Conservation (phyloP, 2,888 invertebrate species). For the Catocala fraxini region DNA sequence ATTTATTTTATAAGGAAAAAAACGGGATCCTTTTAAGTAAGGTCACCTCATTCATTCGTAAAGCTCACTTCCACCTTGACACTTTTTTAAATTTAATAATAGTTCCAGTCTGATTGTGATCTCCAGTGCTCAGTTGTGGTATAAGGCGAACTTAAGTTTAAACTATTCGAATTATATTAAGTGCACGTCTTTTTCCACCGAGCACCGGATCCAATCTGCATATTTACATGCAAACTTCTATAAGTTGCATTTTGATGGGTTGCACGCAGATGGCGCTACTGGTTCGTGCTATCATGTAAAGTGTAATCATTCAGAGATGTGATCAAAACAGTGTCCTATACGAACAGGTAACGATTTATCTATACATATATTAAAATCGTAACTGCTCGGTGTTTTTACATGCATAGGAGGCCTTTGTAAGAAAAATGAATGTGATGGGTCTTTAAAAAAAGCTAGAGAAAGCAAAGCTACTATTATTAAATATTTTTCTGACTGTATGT, state of each 20-base stretch:
- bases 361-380: too few relatives aligned
- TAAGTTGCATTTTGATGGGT: slow-evolving; percentile 43
- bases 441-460: too few relatives aligned
- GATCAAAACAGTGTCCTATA: not conserved
- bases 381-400: too few relatives aligned
- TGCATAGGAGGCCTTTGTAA: too few relatives aligned
- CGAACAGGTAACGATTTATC: not conserved
- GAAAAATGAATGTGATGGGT: too few relatives aligned
- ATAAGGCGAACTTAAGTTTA: slow-evolving; percentile 27
- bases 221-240: slow-evolving; percentile 49
- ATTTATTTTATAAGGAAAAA: too few relatives aligned
- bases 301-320: not conserved
- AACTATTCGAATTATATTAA: slow-evolving; percentile 52
- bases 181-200: slow-evolving; percentile 40
- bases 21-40: not conserved
- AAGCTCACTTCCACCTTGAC: not conserved
- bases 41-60: not conserved
- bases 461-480: too few relatives aligned
- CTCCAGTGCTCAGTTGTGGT: not conserved
- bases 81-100: slow-evolving; percentile 13
- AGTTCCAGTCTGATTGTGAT: slow-evolving; percentile 13
- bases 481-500: too few relatives aligned
- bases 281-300: slow-evolving; percentile 3
- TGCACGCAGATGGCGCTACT: slow-evolving; percentile 36
- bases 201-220: slow-evolving; percentile 47